These are phyloP conservation scores for Teinopalpus imperialis DNA, from an alignment of 2,888 invertebrate species.

Conservation along the genomic window DNA sequence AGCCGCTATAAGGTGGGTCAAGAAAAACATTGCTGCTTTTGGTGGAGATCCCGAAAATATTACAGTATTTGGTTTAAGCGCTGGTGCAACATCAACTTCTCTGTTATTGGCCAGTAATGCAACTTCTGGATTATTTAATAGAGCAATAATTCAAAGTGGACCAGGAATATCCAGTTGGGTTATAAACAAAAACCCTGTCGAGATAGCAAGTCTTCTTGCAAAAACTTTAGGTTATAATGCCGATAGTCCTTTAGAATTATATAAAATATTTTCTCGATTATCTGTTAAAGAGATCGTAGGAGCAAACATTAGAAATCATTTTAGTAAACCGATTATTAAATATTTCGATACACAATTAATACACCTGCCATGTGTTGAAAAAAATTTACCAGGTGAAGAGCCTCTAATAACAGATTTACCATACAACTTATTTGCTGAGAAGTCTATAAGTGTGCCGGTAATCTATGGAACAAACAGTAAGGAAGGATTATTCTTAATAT, in stretches of 20 bases:
- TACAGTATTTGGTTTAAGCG: constrained; percentile 70
- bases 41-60: constrained; percentile 71
- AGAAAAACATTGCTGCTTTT: constrained; percentile 66
- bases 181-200: constrained; percentile 58
- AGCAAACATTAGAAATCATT: constrained; percentile 48
- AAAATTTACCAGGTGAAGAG: constrained; percentile 53
- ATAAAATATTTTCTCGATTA: constrained; percentile 51
- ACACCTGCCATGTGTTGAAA: constrained; percentile 65
- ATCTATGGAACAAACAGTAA: constrained; percentile 53
- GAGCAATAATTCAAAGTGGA: constrained; percentile 67
- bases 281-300: constrained; percentile 45
- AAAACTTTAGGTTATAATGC: constrained; percentile 56
- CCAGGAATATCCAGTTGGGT: constrained; percentile 62
- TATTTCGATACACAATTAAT: constrained; percentile 63
- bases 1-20: constrained; percentile 69
- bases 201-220: constrained; percentile 57
- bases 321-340: too few species aligned
- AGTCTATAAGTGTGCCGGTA: constrained; percentile 40
- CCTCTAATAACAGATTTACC: constrained; percentile 59
- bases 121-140: constrained; percentile 58
- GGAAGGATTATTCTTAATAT: constrained; percentile 55
- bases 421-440: constrained; percentile 50
- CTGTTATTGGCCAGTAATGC: constrained; percentile 53
- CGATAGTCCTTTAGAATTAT: constrained; percentile 56
- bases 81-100: constrained; percentile 60